A percentile compares a stretch with the other conserved stretches of the same genome.
phyloP scores from a whole-genome alignment of 2,113 vertebrate genomes.

The Thomomys bottae region DNA sequence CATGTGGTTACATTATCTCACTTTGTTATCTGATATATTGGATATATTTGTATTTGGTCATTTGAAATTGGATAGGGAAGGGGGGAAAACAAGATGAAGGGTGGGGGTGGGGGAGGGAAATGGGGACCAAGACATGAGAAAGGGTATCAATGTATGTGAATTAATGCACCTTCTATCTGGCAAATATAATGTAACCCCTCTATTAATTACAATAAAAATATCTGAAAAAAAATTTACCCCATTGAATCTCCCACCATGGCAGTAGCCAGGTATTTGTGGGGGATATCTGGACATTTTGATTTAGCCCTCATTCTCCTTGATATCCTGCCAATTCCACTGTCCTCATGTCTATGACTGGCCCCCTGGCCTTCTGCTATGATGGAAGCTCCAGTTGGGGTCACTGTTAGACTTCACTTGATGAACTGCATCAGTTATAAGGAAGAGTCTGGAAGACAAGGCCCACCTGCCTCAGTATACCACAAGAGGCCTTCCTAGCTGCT shows the following conservation, averaged over 20 bases:
- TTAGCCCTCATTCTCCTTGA: not conserved
- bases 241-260: not conserved
- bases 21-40: no score
- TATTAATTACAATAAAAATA: no score
- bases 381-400: not conserved
- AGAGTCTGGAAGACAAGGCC: not conserved
- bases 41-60: no score
- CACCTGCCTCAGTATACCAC: fast-evolving
- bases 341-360: not conserved
- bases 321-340: not conserved
- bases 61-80: no score
- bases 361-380: not conserved
- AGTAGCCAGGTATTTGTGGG: not conserved
- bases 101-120: no score
- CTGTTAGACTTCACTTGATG: not conserved
- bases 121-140: no score
- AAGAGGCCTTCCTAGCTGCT: not conserved
- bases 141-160: no score
- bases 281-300: not conserved
- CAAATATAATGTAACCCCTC: no score
- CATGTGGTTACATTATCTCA: no score
- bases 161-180: no score
- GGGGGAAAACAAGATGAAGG: no score
- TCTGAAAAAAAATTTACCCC: not conserved
- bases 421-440: not conserved